These are phyloP conservation scores for Lasioglossum pauxillum DNA, from an alignment of 2,888 invertebrate species.

Conservation along the genomic window DNA sequence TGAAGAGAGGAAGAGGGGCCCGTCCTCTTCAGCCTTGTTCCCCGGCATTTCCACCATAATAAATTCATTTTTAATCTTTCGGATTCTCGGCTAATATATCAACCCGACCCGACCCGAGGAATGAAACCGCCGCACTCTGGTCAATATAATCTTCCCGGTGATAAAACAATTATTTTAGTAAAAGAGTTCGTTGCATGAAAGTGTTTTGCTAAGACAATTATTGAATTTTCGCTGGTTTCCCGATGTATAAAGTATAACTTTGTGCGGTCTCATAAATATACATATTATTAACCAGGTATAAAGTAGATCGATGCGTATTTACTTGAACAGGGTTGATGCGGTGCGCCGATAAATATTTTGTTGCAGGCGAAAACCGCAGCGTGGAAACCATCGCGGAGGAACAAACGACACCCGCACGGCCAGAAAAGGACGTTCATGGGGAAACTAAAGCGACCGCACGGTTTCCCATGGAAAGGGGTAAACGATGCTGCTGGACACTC, in stretches of 20 bases:
- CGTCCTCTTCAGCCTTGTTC: not conserved
- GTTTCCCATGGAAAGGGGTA: conserved; percentile 38
- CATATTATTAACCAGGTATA: no score
- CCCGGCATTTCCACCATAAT: conserved; percentile 42
- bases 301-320: no score
- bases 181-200: not conserved
- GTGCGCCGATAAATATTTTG: conserved; percentile 55
- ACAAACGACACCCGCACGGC: not conserved
- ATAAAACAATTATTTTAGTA: not conserved
- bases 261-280: no score
- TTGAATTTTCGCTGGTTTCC: no score
- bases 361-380: conserved; percentile 56
- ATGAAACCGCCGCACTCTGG: conserved; percentile 46
- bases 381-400: no score
- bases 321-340: not conserved
- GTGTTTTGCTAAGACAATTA: no score
- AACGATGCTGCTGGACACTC: conserved; percentile 43
- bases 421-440: conserved; percentile 26
- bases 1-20: not conserved
- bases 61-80: conserved; percentile 64
- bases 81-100: conserved; percentile 63
- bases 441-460: conserved; percentile 64
- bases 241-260: no score
- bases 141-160: not conserved
- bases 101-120: conserved; percentile 48